These are phyloP conservation scores for Agelastica alni DNA, from an alignment of 2,888 invertebrate species.

Conservation along the genomic window DNA sequence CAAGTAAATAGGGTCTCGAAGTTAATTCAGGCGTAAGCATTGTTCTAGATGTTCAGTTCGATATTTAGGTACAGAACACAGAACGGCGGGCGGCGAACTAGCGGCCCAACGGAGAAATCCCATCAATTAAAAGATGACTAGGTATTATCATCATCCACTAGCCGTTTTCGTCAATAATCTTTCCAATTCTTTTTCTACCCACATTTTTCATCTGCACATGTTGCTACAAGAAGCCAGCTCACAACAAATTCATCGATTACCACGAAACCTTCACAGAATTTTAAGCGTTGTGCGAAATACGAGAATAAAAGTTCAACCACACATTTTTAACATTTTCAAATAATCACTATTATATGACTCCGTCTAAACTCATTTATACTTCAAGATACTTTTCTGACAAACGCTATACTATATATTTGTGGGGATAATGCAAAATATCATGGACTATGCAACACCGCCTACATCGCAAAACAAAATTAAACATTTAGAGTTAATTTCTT, in stretches of 20 bases:
- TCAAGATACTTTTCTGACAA: too few relatives aligned
- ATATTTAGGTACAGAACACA: slow-evolving; percentile 39
- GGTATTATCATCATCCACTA: slow-evolving; percentile 37
- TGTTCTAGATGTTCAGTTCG: slow-evolving; percentile 47
- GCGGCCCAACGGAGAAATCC: slow-evolving; percentile 41
- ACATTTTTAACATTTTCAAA: too few relatives aligned
- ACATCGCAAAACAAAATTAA: too few relatives aligned
- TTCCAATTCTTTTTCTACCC: slow-evolving; percentile 16
- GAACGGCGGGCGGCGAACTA: slow-evolving; percentile 14
- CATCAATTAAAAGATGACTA: slow-evolving; percentile 44
- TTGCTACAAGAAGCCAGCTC: background rate
- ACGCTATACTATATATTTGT: too few relatives aligned
- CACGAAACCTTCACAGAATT: too few relatives aligned
- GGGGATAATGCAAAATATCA: too few relatives aligned
- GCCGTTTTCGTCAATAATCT: slow-evolving; percentile 25
- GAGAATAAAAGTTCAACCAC: too few relatives aligned
- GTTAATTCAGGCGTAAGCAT: slow-evolving; percentile 54
- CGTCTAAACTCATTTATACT: too few relatives aligned
- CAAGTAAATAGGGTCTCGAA: slow-evolving; percentile 59
- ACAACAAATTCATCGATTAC: background rate
- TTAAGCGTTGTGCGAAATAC: too few relatives aligned
- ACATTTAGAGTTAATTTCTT: too few relatives aligned
- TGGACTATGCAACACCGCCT: too few relatives aligned
- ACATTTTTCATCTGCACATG: slow-evolving; percentile 15
- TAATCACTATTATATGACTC: too few relatives aligned